Evolutionary conservation across 2,797 vertebrate species (phyloP), one percentile per base, ranked within the genome.

Genomic region (Myioborus miniatus): DNA sequence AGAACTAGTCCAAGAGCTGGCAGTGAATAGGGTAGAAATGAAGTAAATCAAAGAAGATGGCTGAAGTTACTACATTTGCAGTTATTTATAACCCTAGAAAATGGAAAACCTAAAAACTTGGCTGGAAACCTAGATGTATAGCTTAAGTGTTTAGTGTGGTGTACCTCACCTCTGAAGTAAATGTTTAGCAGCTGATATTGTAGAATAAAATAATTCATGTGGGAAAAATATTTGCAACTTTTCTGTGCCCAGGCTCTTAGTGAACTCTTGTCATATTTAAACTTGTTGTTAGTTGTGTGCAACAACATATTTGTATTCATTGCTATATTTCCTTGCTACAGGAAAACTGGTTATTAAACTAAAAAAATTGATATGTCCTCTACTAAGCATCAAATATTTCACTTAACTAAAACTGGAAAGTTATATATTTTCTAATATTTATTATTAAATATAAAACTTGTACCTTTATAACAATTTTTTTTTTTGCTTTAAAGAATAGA

Each of bases 11-110:
- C 21, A 72, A 36, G 30, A 92, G 12, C 71, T 93, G 70, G 58
- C 63, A 90, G 58, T 89, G 46, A 43, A 76, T 82, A 47, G 58
- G 56, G 63, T 20, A 84, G 53, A 88, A 88, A 34, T 44, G 29
- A 84, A 90, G 67, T 89, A 95, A 84, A 92, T 94, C 65, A 24
- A 76, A 46, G 44, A 81, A 90, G 71, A 49, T 79, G 79, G 75
- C 62, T 39, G 64, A 87, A 86, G 64, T 78, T 90, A 80, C 34
- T 93, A 71, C 55, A 78, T 74, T 78, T 94, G 41, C 82, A 80
- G 78, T 79, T 80, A 62, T 86, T 92, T 80, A 83, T 89, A 94
- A 71, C 34, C 43, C 4, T n/a, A 93, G 70, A 78, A 95, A 96
- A 95, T 91, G 76, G 80, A 92, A 95, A 94, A 84, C 32, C 26